Base-by-base conservation (phyloP, 2,888 invertebrate species). In the Callyntrura sp. region DNA sequence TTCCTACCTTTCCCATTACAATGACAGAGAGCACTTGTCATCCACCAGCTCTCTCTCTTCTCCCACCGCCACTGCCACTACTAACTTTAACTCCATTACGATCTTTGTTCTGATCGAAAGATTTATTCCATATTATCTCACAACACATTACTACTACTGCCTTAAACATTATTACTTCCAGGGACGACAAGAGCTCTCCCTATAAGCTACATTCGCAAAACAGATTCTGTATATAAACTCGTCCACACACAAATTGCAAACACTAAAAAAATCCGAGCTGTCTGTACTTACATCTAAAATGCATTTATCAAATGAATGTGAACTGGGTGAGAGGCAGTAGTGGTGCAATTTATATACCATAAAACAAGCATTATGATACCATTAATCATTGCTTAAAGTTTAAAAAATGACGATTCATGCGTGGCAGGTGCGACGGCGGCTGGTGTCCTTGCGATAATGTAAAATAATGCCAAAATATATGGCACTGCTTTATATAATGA, bases 21-120 rank as follows among this genome's bases (percentile, higher is more conserved):
- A 23, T 65, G 65, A 85, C 51, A 86, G 78, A 86, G 65, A 35
- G 79, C 79, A 87, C 86, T 88, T 88, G 82, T 88, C 83, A 83
- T 88, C 70, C 60, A 45, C 48, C 45, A 83, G 65, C 57, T 81
- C 65, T 82, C 82, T 82, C 82, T 82, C 25, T 78, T 48, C 45
- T 70, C 14, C 17, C 17, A 23, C 23, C 23, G 11, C 60, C n/a
- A 23, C 65, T 14, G 6, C 57, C 28, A 78, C 78, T 82, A 60
- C 78, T 55, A 55, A 57, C 78, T 55, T 78, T 78, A 78, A 78
- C 78, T 78, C 78, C 78, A 78, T 78, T 78, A 55, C 78, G 28
- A 76, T 78, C 57, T 55, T 68, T 68, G 57, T 68, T 51, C 51
- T 48, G 68, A 83, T 83, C 83, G 68, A 9, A 68, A 83, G 83